Evolutionary conservation across 2,113 vertebrate species (phyloP).

Genomic region (Cranoglanis bouderius): DNA sequence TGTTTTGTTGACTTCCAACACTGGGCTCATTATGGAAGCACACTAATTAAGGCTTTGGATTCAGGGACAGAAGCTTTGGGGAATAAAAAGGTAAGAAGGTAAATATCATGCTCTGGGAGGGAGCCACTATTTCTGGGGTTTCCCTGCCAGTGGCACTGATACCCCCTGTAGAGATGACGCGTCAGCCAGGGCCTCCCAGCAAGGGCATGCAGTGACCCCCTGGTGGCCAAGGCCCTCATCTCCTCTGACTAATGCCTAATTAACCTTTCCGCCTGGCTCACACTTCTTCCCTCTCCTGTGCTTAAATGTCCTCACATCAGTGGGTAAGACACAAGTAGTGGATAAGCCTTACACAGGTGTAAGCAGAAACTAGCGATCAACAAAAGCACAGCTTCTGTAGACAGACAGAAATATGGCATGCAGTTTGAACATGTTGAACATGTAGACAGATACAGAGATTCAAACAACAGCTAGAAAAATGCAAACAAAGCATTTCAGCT

Average conservation of each 20-base stretch:
- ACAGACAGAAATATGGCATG: constrained; percentile 2
- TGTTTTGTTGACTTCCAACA: constrained; percentile 40
- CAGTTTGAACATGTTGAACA: background rate
- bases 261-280: constrained; percentile 72
- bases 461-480: background rate
- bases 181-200: constrained; percentile 63
- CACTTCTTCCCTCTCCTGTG: constrained; percentile 30
- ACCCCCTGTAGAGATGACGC: constrained; percentile 49
- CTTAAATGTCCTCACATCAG: constrained; percentile 46
- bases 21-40: constrained; percentile 37
- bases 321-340: background rate
- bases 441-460: background rate
- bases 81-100: constrained; percentile 47
- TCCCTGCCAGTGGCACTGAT: constrained; percentile 35
- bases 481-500: too few species aligned
- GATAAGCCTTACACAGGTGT: constrained; percentile 19
- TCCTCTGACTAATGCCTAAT: constrained; percentile 76
- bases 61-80: constrained; percentile 20
- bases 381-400: background rate
- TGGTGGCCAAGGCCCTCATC: constrained; percentile 42
- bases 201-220: constrained; percentile 59
- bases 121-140: constrained; percentile 62
- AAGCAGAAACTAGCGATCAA: background rate
- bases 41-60: constrained; percentile 52
- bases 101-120: constrained; percentile 69